phyloP scores from a whole-genome alignment of 2,888 invertebrate genomes.

The Agonopterix arenella region DNA sequence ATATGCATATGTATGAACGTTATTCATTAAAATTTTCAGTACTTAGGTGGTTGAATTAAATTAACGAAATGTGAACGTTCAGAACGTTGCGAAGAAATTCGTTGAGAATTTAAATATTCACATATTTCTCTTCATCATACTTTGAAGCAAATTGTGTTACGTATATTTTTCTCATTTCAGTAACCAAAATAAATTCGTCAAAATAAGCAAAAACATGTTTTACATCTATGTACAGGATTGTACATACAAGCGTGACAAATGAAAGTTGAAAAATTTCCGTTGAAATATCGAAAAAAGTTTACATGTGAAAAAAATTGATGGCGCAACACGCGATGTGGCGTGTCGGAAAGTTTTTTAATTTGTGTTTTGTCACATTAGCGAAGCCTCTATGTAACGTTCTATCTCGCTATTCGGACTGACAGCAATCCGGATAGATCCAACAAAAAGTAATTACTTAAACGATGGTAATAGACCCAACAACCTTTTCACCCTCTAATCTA shows the following conservation, averaged over 20 bases:
- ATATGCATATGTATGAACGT: no score
- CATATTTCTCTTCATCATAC: no score
- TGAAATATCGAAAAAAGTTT: constrained; percentile 4
- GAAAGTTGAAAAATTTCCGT: not conserved
- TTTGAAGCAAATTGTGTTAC: no score
- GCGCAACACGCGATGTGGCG: constrained; percentile 32
- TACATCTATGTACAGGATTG: no score
- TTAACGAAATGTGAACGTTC: no score
- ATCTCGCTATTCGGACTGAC: not conserved
- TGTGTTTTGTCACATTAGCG: constrained; percentile 32
- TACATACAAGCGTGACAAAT: not conserved
- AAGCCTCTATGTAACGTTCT: constrained; percentile 11
- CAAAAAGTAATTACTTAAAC: constrained; percentile 36
- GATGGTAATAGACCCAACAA: constrained; percentile 16
- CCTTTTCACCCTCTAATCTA: constrained; percentile 20
- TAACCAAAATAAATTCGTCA: no score
- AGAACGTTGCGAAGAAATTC: no score
- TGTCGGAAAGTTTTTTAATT: constrained; percentile 32
- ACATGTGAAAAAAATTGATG: constrained; percentile 14
- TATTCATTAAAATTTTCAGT: no score
- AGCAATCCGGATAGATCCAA: constrained; percentile 12
- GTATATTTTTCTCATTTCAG: no score
- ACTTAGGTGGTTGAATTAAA: no score
- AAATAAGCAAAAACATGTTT: no score
- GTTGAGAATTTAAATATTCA: no score